Base-by-base conservation (phyloP, 2,888 invertebrate species). In the Heliconius charithonia region DNA sequence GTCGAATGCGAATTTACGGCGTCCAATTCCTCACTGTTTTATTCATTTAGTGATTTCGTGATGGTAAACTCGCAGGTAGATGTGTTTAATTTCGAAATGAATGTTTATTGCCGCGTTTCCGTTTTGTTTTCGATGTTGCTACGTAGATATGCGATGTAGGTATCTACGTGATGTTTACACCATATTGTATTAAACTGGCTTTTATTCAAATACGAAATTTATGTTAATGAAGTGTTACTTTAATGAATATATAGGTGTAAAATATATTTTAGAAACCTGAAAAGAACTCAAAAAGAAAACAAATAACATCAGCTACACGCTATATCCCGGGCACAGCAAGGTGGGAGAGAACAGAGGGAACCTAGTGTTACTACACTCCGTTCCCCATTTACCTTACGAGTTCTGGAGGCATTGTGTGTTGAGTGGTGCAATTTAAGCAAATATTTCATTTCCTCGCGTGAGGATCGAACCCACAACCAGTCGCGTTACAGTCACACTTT, bases 21-120 rank as follows among this genome's bases (percentile, higher is more conserved):
- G 85, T 87, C 87, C 91, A 86, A 92, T 91, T 91, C 91, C 91
- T 92, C 91, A 91, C 91, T 94, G 94, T 94, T 94, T 94, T 93
- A 95, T 94, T 94, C 93, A 93, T 94, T 94, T 94, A 93, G 92
- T 91, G 93, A 93, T 92, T 93, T 90, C 90, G 91, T 86, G 91
- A 92, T 90, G 89, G 93, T 92, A 94, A 94, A 94, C 91, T 94
- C 89, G 88, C 93, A 93, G 93, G 94, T 94, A 91, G 92, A 88
- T 93, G 92, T 94, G 93, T 95, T 95, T 94, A 94, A 95, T 94
- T 94, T 92, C 88, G 92, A 91, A 94, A 94, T 93, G 92, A 93
- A 93, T 94, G 94, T 93, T 92, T 93, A 93, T 94, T 93, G 94
- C 89, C 85, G 90, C 88, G 92, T 91, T 92, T 91, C 92, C 91